These are phyloP conservation scores for Sebastes kiyomatsui DNA, from an alignment of 2,797 vertebrate genomes.

Conservation along the genomic window DNA sequence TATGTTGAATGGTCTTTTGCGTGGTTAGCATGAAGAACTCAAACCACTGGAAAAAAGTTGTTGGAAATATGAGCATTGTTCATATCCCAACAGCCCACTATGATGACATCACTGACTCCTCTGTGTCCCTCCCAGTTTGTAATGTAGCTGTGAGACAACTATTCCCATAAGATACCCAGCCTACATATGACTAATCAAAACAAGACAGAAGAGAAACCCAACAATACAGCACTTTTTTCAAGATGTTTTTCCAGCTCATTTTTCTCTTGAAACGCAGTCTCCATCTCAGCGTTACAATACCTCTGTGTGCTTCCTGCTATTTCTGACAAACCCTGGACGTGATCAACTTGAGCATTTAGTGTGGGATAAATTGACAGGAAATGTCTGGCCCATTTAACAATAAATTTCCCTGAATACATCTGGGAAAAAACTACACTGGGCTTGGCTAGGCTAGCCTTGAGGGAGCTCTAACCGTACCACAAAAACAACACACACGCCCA, in stretches of 20 bases:
- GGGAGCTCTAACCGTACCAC: slow-evolving; percentile 36
- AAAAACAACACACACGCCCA: slow-evolving; percentile 45
- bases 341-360: slow-evolving; percentile 66
- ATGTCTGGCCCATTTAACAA: slow-evolving; percentile 76
- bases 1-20: not conserved
- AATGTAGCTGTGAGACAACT: slow-evolving; percentile 58
- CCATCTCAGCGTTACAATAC: slow-evolving; percentile 21
- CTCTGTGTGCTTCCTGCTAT: slow-evolving; percentile 26
- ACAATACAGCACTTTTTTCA: slow-evolving; percentile 16
- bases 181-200: slow-evolving; percentile 64
- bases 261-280: slow-evolving; percentile 2
- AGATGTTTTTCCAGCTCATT: slow-evolving; percentile 12
- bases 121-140: slow-evolving; percentile 55
- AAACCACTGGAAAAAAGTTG: slow-evolving; percentile 28
- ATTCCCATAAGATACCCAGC: slow-evolving; percentile 56
- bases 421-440: slow-evolving; percentile 29
- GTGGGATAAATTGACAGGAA: slow-evolving; percentile 79
- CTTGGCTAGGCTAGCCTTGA: slow-evolving; percentile 37
- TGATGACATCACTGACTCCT: slow-evolving; percentile 56
- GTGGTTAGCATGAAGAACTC: slow-evolving; percentile 7
- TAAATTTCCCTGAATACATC: slow-evolving; percentile 72
- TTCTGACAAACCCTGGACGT: slow-evolving; percentile 47
- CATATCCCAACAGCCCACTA: slow-evolving; percentile 38
- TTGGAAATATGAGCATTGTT: slow-evolving; percentile 42
- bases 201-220: slow-evolving; percentile 34